Conservation (phyloP, 2,797 vertebrate species). For the Allochrocebus solatus region DNA sequence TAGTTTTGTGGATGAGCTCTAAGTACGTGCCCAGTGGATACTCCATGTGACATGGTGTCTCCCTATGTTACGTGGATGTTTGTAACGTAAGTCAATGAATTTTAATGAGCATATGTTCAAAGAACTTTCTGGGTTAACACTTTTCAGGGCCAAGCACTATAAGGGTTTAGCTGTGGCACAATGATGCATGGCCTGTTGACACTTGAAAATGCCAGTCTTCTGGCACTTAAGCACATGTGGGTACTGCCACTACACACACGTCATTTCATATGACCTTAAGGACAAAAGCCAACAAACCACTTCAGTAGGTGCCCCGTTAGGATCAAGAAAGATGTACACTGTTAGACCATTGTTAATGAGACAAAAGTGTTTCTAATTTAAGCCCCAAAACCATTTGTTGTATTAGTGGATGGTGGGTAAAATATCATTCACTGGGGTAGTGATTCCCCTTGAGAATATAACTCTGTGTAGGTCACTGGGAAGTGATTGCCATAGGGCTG, state of each 20-base stretch:
- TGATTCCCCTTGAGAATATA: not conserved
- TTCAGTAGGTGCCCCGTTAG: not conserved
- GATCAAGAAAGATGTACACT: not conserved
- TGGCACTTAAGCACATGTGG: slow-evolving; percentile 44
- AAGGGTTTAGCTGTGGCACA: not conserved
- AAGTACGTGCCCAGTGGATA: not conserved
- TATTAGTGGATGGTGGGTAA: not conserved
- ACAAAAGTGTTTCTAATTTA: not conserved
- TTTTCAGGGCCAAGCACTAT: not conserved
- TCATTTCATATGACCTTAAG: slow-evolving; percentile 40
- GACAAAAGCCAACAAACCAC: slow-evolving; percentile 42
- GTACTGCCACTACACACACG: not conserved
- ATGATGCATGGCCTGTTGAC: slow-evolving; percentile 1
- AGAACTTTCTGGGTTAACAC: slow-evolving; percentile 10
- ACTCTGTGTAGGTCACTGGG: not conserved
- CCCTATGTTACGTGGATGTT: not conserved
- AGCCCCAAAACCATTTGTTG: not conserved
- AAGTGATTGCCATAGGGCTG: not conserved
- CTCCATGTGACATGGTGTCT: not conserved
- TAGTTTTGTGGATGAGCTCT: slow-evolving; percentile 59
- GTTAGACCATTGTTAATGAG: not conserved
- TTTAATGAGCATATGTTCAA: not conserved
- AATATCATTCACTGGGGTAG: not conserved
- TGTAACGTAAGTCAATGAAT: slow-evolving; percentile 35
- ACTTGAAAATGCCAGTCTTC: slow-evolving; percentile 59